Percentiles rank a stretch among this genome's conserved stretches.
These are phyloP conservation scores for Willisornis vidua DNA, from an alignment of 2,113 vertebrate species.

Conservation along the genomic window DNA sequence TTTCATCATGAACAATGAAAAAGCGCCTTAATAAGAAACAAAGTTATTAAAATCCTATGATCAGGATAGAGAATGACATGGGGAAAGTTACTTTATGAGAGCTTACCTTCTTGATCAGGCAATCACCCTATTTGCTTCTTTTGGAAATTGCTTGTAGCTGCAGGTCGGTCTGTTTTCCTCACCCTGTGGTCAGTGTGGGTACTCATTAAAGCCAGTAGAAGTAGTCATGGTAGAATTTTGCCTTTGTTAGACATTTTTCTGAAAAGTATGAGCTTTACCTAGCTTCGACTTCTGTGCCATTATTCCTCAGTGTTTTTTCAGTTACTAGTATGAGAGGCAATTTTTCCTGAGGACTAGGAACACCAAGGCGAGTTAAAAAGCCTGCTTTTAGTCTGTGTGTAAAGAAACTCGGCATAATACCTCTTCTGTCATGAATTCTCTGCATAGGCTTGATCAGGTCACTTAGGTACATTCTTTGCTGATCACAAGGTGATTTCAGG, in stretches of 20 bases:
- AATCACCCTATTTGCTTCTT: background rate
- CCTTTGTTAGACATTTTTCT: background rate
- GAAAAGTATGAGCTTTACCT: background rate
- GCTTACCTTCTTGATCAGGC: background rate
- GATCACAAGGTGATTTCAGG: background rate
- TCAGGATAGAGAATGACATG: background rate
- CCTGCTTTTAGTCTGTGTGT: background rate
- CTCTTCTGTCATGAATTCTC: background rate
- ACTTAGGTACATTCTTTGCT: background rate
- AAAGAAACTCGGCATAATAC: background rate
- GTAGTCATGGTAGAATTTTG: background rate
- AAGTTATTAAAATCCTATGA: slow-evolving; percentile 26
- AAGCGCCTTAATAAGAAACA: slow-evolving; percentile 16
- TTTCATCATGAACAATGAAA: slow-evolving; percentile 25
- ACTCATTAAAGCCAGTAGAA: background rate
- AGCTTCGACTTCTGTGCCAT: background rate
- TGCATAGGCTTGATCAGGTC: background rate
- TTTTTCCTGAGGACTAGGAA: background rate
- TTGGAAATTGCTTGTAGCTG: rapidly evolving
- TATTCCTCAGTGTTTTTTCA: background rate
- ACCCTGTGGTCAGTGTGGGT: no score
- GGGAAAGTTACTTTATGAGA: background rate
- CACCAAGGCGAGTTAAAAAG: background rate
- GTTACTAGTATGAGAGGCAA: background rate
- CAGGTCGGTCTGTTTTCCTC: background rate